Percentiles rank a stretch among this genome's conserved stretches.
phyloP scores from a whole-genome alignment of 2,113 vertebrate species.

The Malurus melanocephalus region DNA sequence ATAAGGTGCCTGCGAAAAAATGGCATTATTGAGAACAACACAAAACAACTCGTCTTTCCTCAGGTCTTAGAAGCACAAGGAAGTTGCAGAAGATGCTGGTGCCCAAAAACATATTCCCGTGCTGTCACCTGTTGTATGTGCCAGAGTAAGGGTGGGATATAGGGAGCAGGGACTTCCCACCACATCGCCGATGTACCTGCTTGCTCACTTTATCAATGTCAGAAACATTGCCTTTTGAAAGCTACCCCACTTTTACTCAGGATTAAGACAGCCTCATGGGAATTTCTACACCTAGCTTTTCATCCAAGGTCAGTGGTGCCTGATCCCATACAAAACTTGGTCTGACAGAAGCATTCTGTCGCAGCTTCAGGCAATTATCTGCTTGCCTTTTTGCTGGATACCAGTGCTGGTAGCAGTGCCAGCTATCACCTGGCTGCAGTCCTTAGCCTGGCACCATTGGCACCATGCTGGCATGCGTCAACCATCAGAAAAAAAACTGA shows the following conservation, averaged over 20 bases:
- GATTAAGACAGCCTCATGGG: not conserved
- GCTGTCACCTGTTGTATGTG: rapidly evolving
- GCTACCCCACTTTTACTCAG: not conserved
- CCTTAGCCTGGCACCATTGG: not conserved
- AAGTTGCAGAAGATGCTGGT: not conserved
- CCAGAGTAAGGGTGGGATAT: not conserved
- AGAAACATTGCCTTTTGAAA: not conserved
- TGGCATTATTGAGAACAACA: not conserved
- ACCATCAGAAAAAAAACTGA: not conserved
- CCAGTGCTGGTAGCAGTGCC: not conserved
- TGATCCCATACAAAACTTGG: not conserved
- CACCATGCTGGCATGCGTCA: rapidly evolving
- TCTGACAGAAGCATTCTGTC: not conserved
- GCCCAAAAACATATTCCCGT: rapidly evolving
- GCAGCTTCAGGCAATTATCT: not conserved
- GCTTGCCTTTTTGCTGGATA: not conserved
- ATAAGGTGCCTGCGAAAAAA: not conserved
- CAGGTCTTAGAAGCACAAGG: not conserved
- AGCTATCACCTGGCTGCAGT: not conserved
- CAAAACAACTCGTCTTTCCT: rapidly evolving
- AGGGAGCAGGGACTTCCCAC: not conserved
- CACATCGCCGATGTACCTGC: rapidly evolving
- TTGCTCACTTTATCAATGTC: not conserved
- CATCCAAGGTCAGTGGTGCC: not conserved
- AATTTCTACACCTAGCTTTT: not conserved